These are phyloP conservation scores for Tapirus terrestris DNA, from an alignment of 2,113 vertebrate species.

Conservation along the genomic window DNA sequence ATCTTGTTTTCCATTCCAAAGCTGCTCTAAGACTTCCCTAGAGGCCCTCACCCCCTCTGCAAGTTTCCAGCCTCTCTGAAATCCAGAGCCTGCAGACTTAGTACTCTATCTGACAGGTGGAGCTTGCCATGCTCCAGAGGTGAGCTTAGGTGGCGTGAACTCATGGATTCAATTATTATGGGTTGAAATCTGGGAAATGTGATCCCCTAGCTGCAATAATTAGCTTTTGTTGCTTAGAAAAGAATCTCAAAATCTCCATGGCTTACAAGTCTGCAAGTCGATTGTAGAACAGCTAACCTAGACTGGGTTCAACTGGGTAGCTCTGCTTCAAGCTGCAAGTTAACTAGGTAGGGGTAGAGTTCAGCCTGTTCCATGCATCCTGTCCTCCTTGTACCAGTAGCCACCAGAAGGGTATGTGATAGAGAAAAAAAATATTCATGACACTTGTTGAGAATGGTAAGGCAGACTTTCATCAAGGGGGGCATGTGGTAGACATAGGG, in stretches of 20 bases:
- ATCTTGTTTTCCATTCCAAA: background rate
- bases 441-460: background rate
- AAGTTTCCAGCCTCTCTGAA: background rate
- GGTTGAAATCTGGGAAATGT: background rate
- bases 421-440: background rate
- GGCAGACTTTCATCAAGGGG: background rate
- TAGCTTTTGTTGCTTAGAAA: background rate
- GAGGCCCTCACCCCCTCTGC: background rate
- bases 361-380: background rate
- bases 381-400: background rate
- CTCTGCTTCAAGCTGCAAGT: background rate
- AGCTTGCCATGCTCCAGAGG: rapidly evolving
- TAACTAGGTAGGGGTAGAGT: background rate
- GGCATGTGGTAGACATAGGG: background rate
- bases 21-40: background rate
- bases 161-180: background rate
- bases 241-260: background rate
- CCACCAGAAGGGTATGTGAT: background rate
- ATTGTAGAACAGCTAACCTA: background rate
- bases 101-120: background rate
- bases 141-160: background rate
- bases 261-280: background rate
- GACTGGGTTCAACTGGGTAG: no score
- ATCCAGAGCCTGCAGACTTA: background rate
- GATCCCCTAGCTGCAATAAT: background rate